Evolutionary conservation across 2,113 vertebrate genomes (phyloP).

Genomic region (Oryzias javanicus): DNA sequence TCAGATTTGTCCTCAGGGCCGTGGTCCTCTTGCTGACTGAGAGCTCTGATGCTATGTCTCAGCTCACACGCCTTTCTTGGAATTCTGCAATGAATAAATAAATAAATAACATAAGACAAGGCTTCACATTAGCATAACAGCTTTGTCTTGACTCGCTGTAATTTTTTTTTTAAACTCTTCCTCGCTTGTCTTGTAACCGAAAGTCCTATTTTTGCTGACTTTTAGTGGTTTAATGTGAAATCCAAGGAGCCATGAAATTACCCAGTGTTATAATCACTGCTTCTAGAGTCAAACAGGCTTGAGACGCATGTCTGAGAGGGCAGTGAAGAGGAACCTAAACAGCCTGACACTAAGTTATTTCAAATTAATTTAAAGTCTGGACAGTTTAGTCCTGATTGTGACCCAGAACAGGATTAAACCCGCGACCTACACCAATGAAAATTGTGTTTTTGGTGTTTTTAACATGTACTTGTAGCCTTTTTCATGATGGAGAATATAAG

Average conservation of each 20-base stretch:
- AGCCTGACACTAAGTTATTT: too few relatives aligned
- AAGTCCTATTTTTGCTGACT: background rate
- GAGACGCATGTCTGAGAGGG: background rate
- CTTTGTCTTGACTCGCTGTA: too few relatives aligned
- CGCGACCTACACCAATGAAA: too few relatives aligned
- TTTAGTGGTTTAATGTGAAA: background rate
- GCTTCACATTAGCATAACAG: background rate
- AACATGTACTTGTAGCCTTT: too few relatives aligned
- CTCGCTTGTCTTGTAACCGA: background rate
- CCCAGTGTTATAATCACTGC: background rate
- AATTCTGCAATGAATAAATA: constrained; percentile 74
- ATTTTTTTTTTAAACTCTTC: background rate
- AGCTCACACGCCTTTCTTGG: constrained; percentile 76
- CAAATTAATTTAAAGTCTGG: too few relatives aligned
- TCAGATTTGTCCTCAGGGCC: constrained; percentile 64
- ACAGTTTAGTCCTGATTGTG: too few relatives aligned
- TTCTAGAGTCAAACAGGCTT: background rate
- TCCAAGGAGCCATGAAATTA: background rate
- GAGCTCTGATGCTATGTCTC: constrained; percentile 74
- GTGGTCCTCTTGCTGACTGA: constrained; percentile 72
- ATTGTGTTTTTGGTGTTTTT: too few relatives aligned
- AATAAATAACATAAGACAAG: constrained; percentile 19
- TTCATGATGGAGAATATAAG: too few relatives aligned
- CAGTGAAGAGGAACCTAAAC: background rate
- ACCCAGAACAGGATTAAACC: too few relatives aligned